phyloP scores from a whole-genome alignment of 2,888 invertebrate genomes.

The Marasmarcha lunaedactyla region DNA sequence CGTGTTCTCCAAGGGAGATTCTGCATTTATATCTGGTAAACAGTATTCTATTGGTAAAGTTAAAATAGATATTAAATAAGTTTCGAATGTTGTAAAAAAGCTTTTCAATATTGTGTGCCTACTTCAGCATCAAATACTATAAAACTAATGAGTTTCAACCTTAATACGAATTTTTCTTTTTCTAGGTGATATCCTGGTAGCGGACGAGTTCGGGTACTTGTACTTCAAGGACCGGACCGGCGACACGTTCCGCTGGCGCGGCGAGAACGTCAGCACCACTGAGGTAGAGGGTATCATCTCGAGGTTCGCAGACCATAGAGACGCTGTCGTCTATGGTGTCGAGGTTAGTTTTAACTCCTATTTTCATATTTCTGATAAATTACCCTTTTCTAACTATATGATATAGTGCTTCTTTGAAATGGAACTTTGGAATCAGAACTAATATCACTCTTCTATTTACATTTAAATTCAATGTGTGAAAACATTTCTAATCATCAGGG shows the following conservation, averaged over 20 bases:
- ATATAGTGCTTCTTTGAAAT: too few relatives aligned
- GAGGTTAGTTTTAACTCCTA: constrained; percentile 74
- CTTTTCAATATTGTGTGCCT: too few relatives aligned
- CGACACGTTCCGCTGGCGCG: constrained; percentile 98
- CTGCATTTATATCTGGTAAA: constrained; percentile 91
- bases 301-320: constrained; percentile 84
- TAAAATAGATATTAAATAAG: too few relatives aligned
- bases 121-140: too few relatives aligned
- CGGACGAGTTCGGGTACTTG: constrained; percentile 93
- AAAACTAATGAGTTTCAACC: too few relatives aligned
- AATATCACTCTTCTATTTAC: too few relatives aligned
- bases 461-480: too few relatives aligned
- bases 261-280: constrained; percentile 98
- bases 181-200: constrained; percentile 86
- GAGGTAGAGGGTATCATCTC: constrained; percentile 96
- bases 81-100: too few relatives aligned
- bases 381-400: too few relatives aligned
- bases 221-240: constrained; percentile 97
- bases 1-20: constrained; percentile 92
- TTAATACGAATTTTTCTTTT: too few relatives aligned
- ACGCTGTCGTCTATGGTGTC: constrained; percentile 95
- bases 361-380: not conserved
- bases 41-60: not conserved
- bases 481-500: too few relatives aligned
- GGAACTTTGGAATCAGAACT: too few relatives aligned